Conservation (phyloP, 2,888 invertebrate genomes). For the Tinea pellionella region DNA sequence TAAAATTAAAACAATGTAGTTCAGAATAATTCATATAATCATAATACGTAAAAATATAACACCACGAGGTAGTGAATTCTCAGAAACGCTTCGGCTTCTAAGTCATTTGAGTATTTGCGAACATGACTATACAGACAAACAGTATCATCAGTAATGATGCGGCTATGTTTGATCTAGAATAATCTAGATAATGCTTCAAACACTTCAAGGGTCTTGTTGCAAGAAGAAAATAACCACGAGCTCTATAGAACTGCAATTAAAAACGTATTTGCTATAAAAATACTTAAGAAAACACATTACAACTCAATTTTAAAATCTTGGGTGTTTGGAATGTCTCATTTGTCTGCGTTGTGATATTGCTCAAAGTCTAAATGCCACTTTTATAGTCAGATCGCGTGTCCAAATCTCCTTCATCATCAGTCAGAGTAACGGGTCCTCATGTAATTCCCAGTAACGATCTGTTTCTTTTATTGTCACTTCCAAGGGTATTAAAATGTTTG, state of each 20-base stretch:
- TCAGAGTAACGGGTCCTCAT: constrained; percentile 51
- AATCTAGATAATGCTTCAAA: background rate
- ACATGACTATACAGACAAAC: background rate
- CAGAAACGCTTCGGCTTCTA: background rate
- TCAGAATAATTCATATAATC: too few relatives aligned
- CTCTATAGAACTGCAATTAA: too few relatives aligned
- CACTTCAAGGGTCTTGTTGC: too few relatives aligned
- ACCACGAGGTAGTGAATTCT: background rate
- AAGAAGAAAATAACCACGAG: too few relatives aligned
- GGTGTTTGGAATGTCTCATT: constrained; percentile 2
- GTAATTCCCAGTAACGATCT: constrained; percentile 62
- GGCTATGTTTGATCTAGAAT: background rate
- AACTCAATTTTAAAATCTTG: background rate
- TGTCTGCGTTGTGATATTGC: constrained; percentile 15
- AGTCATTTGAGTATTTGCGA: background rate
- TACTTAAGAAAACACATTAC: background rate
- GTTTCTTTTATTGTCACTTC: constrained; percentile 53
- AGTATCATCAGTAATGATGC: background rate
- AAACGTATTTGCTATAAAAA: too few relatives aligned
- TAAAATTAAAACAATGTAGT: too few relatives aligned
- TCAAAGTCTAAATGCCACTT: constrained; percentile 34
- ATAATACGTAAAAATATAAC: too few relatives aligned
- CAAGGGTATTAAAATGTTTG: constrained; percentile 28
- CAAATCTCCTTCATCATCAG: constrained; percentile 43
- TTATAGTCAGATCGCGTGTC: constrained; percentile 60